Conservation (phyloP, 1,140 invertebrate species). For the Penaeus indicus region DNA sequence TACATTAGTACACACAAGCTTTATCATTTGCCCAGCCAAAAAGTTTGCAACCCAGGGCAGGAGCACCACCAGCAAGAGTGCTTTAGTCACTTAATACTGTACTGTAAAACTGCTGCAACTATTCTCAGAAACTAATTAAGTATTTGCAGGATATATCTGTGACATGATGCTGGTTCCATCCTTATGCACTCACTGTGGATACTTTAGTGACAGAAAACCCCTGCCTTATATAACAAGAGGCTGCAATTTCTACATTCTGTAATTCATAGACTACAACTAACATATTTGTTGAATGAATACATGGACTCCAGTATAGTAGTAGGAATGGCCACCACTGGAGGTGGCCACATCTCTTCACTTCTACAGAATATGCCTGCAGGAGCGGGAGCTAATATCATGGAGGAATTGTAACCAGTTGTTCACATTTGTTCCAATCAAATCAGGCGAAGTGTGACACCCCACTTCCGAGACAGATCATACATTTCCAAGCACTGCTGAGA, state of each 20-base stretch:
- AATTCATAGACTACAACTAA: slow-evolving; percentile 13
- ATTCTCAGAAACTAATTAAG: slow-evolving; percentile 31
- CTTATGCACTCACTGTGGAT: slow-evolving; percentile 33
- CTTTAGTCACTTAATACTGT: slow-evolving; percentile 42
- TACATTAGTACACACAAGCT: slow-evolving; percentile 35
- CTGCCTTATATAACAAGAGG: slow-evolving; percentile 3
- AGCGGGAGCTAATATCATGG: not conserved
- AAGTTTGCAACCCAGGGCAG: slow-evolving; percentile 43
- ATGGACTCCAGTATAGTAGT: slow-evolving; percentile 33
- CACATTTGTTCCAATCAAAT: no score
- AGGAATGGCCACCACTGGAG: slow-evolving; percentile 24
- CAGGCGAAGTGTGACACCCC: no score
- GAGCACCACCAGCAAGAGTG: slow-evolving; percentile 28
- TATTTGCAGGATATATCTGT: slow-evolving; percentile 29
- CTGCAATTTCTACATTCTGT: slow-evolving; percentile 32
- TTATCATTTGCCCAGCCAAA: slow-evolving; percentile 39
- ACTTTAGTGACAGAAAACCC: not conserved
- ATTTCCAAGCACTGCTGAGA: not conserved
- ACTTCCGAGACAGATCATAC: slow-evolving; percentile 25
- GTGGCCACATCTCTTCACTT: not conserved
- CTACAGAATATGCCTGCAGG: not conserved
- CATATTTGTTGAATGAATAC: slow-evolving; percentile 6
- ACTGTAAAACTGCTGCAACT: slow-evolving; percentile 35
- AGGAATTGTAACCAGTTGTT: no score
- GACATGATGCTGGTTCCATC: slow-evolving; percentile 35